Evolutionary conservation across 2,888 invertebrate species (phyloP), one percentile per base, ranked within the genome.

Genomic region (Oxytorus armatus): DNA sequence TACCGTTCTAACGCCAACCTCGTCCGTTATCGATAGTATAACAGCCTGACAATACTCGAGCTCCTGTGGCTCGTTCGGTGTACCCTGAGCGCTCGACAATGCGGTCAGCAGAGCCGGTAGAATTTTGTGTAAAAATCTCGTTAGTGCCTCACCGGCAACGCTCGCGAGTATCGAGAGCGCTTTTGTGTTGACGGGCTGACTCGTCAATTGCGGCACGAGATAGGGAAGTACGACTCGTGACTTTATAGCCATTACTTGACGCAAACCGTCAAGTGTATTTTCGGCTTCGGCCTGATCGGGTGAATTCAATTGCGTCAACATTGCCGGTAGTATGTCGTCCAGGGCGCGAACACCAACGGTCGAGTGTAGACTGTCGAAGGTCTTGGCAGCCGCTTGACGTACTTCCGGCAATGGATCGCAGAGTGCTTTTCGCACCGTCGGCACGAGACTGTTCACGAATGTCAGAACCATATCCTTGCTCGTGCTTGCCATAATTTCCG

Each of bases 401-500:
- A 97, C 99, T 92, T 98, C 98, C 0, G 97, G 96, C 85, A 98
- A 92, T 3, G 97, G 97, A 94, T 99, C 99, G 90, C 97, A 97
- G 69, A 99, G 93, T 1, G 99, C 99, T 91, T 96, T 96, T 83
- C 97, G 95, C n/a, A 99, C 98, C 0, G 98, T 99, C 1, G 99
- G 98, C 7, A 97, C 96, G 70, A 98, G 92, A 84, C 96, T 97
- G 91, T 97, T 96, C 1, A 97, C 96, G 92, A 97, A 98, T 81
- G 97, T 96, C 51, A 98, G 93, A 59, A 98, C 98, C 95, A 98
- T 97, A 89, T 99, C 99, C 86, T 96, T 95, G 76, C 97, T 98
- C 3, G 99, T 99, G 63, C 98, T 98, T 3, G 96, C 96, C 96
- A 99, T 98, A 88, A 99, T 99, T 94, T 99, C 99, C 0, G 98